Evolutionary conservation across 2,113 vertebrate species (phyloP).

Genomic region (Atlantisia rogersi): DNA sequence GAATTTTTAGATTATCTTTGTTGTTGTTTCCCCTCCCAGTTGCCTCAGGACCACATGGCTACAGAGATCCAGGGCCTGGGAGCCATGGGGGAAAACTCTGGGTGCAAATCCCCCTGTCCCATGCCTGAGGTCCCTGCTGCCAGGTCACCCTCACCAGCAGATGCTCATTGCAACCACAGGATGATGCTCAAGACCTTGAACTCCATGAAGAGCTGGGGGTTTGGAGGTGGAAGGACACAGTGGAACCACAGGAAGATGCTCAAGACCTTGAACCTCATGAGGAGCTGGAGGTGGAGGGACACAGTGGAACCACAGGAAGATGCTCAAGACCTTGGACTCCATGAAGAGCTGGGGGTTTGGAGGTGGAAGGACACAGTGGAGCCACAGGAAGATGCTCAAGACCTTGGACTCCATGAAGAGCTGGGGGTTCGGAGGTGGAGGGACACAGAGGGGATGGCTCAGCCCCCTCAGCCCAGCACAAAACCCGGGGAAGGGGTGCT

Average conservation of each 20-base stretch:
- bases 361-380: rapidly evolving
- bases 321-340: not conserved
- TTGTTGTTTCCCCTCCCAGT: too few relatives aligned
- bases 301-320: rapidly evolving
- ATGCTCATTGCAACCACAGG: rapidly evolving
- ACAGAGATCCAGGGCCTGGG: too few relatives aligned
- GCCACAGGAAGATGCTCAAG: rapidly evolving
- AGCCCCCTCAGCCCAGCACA: not conserved
- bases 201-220: rapidly evolving
- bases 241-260: not conserved
- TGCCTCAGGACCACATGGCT: not conserved
- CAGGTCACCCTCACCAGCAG: not conserved
- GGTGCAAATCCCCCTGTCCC: not conserved
- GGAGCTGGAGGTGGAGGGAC: rapidly evolving
- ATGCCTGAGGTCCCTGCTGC: rapidly evolving
- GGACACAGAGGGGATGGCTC: rapidly evolving
- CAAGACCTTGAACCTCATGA: rapidly evolving
- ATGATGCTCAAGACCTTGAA: not conserved
- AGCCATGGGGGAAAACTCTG: not conserved
- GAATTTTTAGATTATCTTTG: too few relatives aligned
- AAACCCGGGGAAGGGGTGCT: too few relatives aligned
- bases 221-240: rapidly evolving
- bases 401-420: rapidly evolving
- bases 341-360: rapidly evolving
- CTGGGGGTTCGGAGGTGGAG: rapidly evolving